These are phyloP conservation scores for Megalurothrips usitatus DNA, from an alignment of 2,888 invertebrate species.

Conservation along the genomic window DNA sequence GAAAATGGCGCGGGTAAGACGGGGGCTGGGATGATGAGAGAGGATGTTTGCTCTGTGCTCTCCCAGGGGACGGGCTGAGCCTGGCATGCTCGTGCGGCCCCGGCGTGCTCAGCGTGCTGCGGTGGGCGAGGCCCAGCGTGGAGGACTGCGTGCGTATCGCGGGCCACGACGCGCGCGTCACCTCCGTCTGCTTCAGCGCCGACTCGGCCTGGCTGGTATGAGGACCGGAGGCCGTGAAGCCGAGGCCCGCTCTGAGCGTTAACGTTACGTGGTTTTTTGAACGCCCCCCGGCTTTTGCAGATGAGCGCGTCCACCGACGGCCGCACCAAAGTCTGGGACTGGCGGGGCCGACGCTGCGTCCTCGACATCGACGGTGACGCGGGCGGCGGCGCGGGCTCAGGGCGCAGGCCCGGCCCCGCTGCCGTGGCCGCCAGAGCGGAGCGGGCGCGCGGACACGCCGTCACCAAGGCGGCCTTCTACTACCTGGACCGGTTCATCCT, in stretches of 20 bases:
- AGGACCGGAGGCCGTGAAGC: background rate
- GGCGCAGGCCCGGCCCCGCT: background rate
- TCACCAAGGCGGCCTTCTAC: constrained; percentile 33
- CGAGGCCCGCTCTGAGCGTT: background rate
- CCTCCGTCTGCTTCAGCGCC: constrained; percentile 35
- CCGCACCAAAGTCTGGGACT: constrained; percentile 36
- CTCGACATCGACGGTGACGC: background rate
- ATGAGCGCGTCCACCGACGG: constrained; percentile 34
- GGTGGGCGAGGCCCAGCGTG: constrained; percentile 28
- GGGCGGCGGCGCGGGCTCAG: background rate
- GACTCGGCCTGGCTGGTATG: constrained; percentile 36
- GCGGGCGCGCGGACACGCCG: constrained; percentile 6
- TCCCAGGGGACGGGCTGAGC: constrained; percentile 34
- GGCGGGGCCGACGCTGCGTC: constrained; percentile 29
- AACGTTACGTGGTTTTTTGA: background rate
- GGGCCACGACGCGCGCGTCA: constrained; percentile 34
- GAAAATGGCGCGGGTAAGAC: too few species aligned
- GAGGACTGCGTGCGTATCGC: constrained; percentile 33
- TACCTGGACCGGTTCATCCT: constrained; percentile 36
- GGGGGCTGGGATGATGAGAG: too few species aligned
- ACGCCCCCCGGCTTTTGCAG: constrained; percentile 27
- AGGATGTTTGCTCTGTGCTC: background rate
- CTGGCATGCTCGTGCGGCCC: constrained; percentile 35
- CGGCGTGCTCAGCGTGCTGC: constrained; percentile 32
- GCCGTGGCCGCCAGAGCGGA: background rate